phyloP scores from a whole-genome alignment of 2,113 vertebrate genomes.

The Riparia riparia region DNA sequence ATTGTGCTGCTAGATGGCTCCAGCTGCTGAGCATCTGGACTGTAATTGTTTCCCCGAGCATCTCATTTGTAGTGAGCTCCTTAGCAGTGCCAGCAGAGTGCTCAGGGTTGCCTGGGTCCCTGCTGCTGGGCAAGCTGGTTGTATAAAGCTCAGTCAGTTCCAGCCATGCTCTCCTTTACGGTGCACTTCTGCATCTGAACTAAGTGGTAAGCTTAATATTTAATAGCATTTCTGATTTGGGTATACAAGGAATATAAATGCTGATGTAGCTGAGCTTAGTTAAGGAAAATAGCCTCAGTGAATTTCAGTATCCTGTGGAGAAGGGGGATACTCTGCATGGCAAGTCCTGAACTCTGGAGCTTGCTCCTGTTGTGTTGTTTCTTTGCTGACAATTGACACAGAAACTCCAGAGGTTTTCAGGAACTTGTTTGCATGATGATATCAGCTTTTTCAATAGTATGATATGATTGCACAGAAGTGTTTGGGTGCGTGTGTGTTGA shows the following conservation, averaged over 20 bases:
- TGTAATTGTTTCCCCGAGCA: not conserved
- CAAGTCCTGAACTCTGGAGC: not conserved
- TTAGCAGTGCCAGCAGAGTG: accelerated
- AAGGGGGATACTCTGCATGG: not conserved
- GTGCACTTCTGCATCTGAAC: not conserved
- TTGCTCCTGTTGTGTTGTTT: not conserved
- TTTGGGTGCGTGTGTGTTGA: not conserved
- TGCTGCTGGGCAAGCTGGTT: not conserved
- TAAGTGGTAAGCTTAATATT: not conserved
- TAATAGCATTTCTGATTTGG: not conserved
- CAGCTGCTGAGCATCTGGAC: conserved; percentile 36
- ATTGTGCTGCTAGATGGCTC: not conserved
- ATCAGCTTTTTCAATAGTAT: not conserved
- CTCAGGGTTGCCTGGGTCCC: not conserved
- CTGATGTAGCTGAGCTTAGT: not conserved
- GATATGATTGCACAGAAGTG: not conserved
- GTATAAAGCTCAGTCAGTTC: not conserved
- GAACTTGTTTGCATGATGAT: not conserved
- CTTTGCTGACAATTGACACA: not conserved
- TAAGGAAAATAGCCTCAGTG: not conserved
- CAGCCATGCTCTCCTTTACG: not conserved
- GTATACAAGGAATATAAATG: not conserved
- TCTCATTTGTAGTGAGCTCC: conserved; percentile 2
- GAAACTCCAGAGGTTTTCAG: not conserved
- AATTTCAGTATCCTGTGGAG: not conserved